Evolutionary conservation across 1,140 invertebrate genomes (phyloP), one percentile per base, ranked within the genome.

Genomic region (Camponotus vicinus): DNA sequence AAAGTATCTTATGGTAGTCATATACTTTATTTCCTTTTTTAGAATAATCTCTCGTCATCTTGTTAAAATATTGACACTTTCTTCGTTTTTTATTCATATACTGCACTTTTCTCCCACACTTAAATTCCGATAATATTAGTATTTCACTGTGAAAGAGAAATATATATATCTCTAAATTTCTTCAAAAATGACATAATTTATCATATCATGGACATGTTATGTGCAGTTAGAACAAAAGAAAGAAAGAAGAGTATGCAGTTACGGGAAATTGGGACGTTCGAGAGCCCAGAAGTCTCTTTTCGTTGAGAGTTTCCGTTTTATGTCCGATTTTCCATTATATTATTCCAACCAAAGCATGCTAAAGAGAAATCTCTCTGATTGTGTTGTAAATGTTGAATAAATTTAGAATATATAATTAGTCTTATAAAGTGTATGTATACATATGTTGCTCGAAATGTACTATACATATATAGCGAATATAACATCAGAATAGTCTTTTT

Each of bases 311-410:
- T 80, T 18, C 34, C 40, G 3, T 77, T 52, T 49, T 67, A 37
- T 61, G 21, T 45, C 67, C 34, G 11, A 77, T 52, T 77, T 84
- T 77, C 32, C 37, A 66, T 85, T 78, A 55, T 40, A 34, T 78
- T 34, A 27, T 85, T 85, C 37, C 21, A 66, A 78, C 61, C 71
- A 78, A 78, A 85, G 73, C 21, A 64, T 85, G 40, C 55, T 76
- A 85, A 75, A 83, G 75, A 71, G 75, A 8, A 79, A 69, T 73
- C 37, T 84, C 59, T 76, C 57, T 70, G 73, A 70, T 83, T 69
- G 66, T 86, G 83, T 18, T 75, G 76, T 89, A 70, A 86, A 88
- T 89, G 84, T 89, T 89, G 86, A 88, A 86, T 67, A 61, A 64
- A 86, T 77, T 86, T 70, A 86, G 66, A 76, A 37, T 70, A 84